Percentiles rank a stretch among this genome's conserved stretches.
These are phyloP conservation scores for Incurvaria masculella DNA, from an alignment of 2,888 invertebrate genomes.

Conservation along the genomic window DNA sequence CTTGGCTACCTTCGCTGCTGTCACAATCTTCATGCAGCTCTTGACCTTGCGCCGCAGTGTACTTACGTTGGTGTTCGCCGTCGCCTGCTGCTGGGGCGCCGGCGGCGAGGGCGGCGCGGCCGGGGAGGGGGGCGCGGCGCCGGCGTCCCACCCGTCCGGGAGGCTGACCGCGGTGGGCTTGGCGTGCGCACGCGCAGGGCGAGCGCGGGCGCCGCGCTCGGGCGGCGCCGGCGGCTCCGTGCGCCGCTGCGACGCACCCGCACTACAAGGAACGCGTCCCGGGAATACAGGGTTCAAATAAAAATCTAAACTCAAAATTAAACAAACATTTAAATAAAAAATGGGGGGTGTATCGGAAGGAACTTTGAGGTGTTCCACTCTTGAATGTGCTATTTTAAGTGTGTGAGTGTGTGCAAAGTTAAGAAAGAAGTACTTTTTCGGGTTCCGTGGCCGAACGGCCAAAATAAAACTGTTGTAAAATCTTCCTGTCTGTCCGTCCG, in stretches of 20 bases:
- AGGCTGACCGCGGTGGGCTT: constrained; percentile 61
- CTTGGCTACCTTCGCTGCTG: neutral
- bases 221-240: constrained; percentile 37
- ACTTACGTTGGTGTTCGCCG: constrained; percentile 45
- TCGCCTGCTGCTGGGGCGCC: constrained; percentile 20
- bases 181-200: constrained; percentile 41
- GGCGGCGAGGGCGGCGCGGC: constrained; percentile 24
- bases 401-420: no score
- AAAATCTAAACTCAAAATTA: constrained; percentile 29
- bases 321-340: constrained; percentile 16
- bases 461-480: no score
- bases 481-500: no score
- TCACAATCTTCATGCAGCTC: neutral
- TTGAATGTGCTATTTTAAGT: no score
- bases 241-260: constrained; percentile 40
- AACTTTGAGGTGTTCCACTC: no score
- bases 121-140: constrained; percentile 1
- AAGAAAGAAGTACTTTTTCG: no score
- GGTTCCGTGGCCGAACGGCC: no score
- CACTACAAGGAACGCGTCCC: constrained; percentile 36
- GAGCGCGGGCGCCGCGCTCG: constrained; percentile 30
- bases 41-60: constrained; percentile 1
- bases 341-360: neutral
- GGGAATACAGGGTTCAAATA: constrained; percentile 20
- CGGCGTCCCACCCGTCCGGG: constrained; percentile 30